Evolutionary conservation across 2,888 invertebrate species (phyloP).

Genomic region (Drosophila sordidula): DNA sequence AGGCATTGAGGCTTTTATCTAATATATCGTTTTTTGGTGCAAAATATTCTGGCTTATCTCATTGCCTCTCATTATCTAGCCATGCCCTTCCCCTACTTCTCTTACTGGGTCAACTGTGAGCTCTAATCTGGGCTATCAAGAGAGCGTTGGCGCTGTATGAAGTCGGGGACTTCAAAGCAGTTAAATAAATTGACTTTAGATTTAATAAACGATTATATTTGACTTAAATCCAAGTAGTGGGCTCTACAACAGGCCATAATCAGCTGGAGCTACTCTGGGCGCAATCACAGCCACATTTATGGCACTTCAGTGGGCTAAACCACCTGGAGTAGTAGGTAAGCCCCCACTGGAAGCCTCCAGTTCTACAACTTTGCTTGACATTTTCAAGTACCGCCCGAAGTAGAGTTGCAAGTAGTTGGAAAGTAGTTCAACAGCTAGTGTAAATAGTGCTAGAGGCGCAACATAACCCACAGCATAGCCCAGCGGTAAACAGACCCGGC

Average conservation of each 20-base stretch:
- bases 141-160: background rate
- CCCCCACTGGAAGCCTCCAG: conserved; percentile 28
- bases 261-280: conserved; percentile 57
- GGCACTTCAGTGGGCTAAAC: conserved; percentile 59
- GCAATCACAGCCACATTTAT: conserved; percentile 67
- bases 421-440: conserved; percentile 71
- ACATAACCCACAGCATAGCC: conserved; percentile 28
- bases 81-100: conserved; percentile 42
- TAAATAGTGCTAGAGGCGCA: conserved; percentile 51
- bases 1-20: background rate
- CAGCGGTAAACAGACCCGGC: conserved; percentile 39
- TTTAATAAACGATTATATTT: conserved; percentile 76
- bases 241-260: conserved; percentile 41
- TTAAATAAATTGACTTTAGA: conserved; percentile 76
- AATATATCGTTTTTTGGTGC: background rate
- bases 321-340: conserved; percentile 44
- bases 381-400: conserved; percentile 48
- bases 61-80: conserved; percentile 12
- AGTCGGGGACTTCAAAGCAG: conserved; percentile 63
- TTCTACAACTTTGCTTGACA: conserved; percentile 71
- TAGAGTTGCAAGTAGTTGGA: conserved; percentile 18
- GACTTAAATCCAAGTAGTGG: conserved; percentile 69
- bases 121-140: conserved; percentile 6
- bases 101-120: conserved; percentile 51
- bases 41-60: conserved; percentile 9